phyloP scores from a whole-genome alignment of 1,140 invertebrate species.

The Hetaerina americana region DNA sequence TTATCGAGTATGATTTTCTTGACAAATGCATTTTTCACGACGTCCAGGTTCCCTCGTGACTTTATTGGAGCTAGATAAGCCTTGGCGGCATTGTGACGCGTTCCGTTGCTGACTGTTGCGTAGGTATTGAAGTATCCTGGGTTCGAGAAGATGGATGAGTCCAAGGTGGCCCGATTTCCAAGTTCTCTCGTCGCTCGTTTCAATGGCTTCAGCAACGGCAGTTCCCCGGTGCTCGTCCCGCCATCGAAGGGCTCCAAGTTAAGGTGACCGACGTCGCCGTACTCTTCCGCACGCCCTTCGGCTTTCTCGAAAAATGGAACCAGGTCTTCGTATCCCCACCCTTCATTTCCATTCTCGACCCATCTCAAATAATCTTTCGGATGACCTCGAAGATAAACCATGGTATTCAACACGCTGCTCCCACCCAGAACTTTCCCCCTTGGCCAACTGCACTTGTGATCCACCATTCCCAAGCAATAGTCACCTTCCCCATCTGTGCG shows the following conservation, averaged over 20 bases:
- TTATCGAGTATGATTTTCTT: constrained; percentile 35
- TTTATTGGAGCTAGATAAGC: constrained; percentile 38
- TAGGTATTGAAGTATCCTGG: constrained; percentile 23
- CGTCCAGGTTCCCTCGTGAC: constrained; percentile 35
- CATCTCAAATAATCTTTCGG: constrained; percentile 41
- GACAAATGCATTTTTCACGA: constrained; percentile 34
- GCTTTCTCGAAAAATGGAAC: constrained; percentile 29
- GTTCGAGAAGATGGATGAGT: constrained; percentile 21
- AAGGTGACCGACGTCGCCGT: not conserved
- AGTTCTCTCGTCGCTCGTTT: constrained; percentile 28
- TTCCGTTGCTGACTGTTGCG: constrained; percentile 34
- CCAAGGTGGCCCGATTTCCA: constrained; percentile 29
- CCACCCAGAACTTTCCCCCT: constrained; percentile 30
- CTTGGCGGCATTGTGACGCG: constrained; percentile 38
- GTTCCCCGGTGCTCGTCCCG: not conserved
- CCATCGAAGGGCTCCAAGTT: not conserved
- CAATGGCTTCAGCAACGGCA: constrained; percentile 13
- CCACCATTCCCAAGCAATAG: not conserved
- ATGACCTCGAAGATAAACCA: constrained; percentile 44
- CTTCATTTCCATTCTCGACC: constrained; percentile 24
- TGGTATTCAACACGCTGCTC: constrained; percentile 39
- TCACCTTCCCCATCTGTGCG: constrained; percentile 38
- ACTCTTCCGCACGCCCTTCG: constrained; percentile 18
- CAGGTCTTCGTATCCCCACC: constrained; percentile 38
- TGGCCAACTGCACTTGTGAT: constrained; percentile 7